Conservation (phyloP, 2,113 vertebrate species). For the Lagopus leucura region DNA sequence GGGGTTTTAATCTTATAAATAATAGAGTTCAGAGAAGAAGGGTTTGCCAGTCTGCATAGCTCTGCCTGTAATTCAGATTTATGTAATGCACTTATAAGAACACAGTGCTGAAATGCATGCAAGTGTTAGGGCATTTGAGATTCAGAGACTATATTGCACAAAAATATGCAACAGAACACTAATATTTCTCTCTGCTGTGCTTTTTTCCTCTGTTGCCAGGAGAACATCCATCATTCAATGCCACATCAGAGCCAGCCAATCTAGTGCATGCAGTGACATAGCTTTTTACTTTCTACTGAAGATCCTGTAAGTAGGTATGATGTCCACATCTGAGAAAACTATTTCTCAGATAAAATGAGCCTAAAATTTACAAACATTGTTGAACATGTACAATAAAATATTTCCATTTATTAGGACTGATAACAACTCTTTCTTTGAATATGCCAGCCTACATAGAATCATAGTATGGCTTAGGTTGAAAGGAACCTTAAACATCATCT, state of each 20-base stretch:
- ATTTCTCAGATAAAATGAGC: background rate
- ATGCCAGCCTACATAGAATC: background rate
- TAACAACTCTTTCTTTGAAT: background rate
- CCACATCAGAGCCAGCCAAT: conserved; percentile 48
- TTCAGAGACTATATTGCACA: conserved; percentile 18
- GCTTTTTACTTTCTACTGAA: conserved; percentile 34
- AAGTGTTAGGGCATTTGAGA: background rate
- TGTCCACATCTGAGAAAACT: background rate
- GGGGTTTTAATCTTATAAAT: conserved; percentile 71
- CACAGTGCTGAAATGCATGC: conserved; percentile 9
- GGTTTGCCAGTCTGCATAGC: conserved; percentile 37
- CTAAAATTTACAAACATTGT: background rate
- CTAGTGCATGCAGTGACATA: background rate
- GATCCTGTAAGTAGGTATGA: conserved; percentile 21
- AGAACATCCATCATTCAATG: conserved; percentile 46
- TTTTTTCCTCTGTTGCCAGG: conserved; percentile 18
- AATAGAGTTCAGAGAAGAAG: conserved; percentile 65
- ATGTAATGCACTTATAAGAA: conserved; percentile 22
- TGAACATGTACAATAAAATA: background rate
- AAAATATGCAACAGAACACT: conserved; percentile 55
- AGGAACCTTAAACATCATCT: too few relatives aligned
- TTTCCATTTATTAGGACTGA: background rate
- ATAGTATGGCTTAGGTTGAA: too few relatives aligned
- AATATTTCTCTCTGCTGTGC: conserved; percentile 46
- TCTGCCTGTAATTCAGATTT: conserved; percentile 71